These are phyloP conservation scores for Drosophila borborema DNA, from an alignment of 2,888 invertebrate species.

Conservation along the genomic window DNA sequence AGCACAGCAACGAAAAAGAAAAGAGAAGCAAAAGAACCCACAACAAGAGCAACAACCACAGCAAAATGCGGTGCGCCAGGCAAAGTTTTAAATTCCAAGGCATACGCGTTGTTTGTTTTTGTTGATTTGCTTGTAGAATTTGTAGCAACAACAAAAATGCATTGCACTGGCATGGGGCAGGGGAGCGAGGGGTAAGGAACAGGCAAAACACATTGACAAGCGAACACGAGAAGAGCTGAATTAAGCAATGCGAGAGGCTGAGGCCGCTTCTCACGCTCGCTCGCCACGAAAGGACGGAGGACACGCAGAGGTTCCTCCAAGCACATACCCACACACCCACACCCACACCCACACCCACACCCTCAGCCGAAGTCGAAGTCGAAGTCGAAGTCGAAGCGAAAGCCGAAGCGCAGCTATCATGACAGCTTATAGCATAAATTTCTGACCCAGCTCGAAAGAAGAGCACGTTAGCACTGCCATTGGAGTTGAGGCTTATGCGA, in stretches of 20 bases:
- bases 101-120: slow-evolving; percentile 76
- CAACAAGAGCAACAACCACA: slow-evolving; percentile 41
- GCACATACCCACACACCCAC: slow-evolving; percentile 55
- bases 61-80: slow-evolving; percentile 36
- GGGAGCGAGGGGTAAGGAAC: slow-evolving; percentile 2
- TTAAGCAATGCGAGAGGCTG: slow-evolving; percentile 15
- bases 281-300: slow-evolving; percentile 60
- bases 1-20: slow-evolving; percentile 17
- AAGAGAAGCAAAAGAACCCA: slow-evolving; percentile 11
- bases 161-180: slow-evolving; percentile 59
- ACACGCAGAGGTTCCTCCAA: slow-evolving; percentile 49
- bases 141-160: slow-evolving; percentile 80
- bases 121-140: slow-evolving; percentile 74
- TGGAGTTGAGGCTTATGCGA: slow-evolving; percentile 4
- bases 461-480: neutral
- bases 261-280: slow-evolving; percentile 74
- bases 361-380: too few relatives aligned
- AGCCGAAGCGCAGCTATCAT: slow-evolving; percentile 59
- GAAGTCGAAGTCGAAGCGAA: slow-evolving; percentile 23
- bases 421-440: slow-evolving; percentile 68
- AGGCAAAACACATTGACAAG: slow-evolving; percentile 65
- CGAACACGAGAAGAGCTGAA: slow-evolving; percentile 56
- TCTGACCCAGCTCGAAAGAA: slow-evolving; percentile 29
- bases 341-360: too few relatives aligned
- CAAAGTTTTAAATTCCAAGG: slow-evolving; percentile 77